A percentile compares a stretch with the other conserved stretches of the same genome.
Evolutionary conservation across 2,888 invertebrate species (phyloP).

Genomic region (Drosophila borborema): DNA sequence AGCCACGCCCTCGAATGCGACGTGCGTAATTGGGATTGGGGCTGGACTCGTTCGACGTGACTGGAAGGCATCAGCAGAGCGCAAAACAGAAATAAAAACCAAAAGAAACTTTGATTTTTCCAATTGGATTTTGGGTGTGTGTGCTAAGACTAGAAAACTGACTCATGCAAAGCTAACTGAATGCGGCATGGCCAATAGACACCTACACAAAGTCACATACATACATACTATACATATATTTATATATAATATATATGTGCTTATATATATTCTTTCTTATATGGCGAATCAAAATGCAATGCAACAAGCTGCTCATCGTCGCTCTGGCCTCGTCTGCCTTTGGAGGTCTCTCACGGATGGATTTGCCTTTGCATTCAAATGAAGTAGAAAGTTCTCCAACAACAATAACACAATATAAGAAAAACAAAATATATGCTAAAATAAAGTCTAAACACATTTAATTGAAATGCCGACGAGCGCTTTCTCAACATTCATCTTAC

Average conservation of each 20-base stretch:
- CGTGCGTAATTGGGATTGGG: conserved; percentile 40
- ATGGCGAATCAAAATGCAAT: conserved; percentile 58
- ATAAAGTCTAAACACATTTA: conserved; percentile 36
- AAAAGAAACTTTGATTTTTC: conserved; percentile 10
- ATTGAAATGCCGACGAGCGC: conserved; percentile 63
- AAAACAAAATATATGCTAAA: conserved; percentile 3
- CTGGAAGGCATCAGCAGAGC: conserved; percentile 44
- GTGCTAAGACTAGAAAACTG: conserved; percentile 43
- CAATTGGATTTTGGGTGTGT: conserved; percentile 45
- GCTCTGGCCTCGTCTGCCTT: conserved; percentile 38
- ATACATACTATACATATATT: background rate
- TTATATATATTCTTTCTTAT: background rate
- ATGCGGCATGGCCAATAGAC: conserved; percentile 51
- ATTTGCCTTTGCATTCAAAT: conserved; percentile 68
- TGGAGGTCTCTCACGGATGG: background rate
- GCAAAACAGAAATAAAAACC: conserved; percentile 5
- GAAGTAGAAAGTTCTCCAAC: conserved; percentile 73
- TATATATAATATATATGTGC: background rate
- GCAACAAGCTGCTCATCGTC: conserved; percentile 35
- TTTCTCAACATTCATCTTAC: conserved; percentile 45
- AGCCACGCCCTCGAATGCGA: conserved; percentile 41
- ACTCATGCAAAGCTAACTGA: conserved; percentile 40
- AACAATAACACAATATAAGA: conserved; percentile 16
- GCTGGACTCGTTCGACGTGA: conserved; percentile 38
- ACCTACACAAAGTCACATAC: conserved; percentile 25